Evolutionary conservation across 2,797 vertebrate genomes (phyloP), one percentile per base, ranked within the genome.

Genomic region (Sylvilagus floridanus): DNA sequence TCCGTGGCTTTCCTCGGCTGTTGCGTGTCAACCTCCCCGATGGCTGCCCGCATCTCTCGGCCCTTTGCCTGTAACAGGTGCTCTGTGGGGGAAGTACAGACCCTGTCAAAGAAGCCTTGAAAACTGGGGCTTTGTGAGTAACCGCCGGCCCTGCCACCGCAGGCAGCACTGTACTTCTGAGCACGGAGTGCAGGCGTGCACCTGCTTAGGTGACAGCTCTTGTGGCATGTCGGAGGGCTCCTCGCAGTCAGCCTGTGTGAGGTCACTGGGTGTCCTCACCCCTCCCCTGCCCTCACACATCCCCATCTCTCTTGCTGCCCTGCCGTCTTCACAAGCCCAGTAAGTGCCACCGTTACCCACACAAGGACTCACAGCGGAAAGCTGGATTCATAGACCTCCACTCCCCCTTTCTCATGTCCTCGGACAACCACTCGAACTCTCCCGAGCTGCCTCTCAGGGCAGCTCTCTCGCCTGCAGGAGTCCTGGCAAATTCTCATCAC

Each of bases 41-140:
- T 89, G 92, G 85, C 85, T 81, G 62, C 73, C 76, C 82, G 79
- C 42, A 28, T 85, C 89, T 94, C 89, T 86, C 68, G 85, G 85
- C 69, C 75, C 69, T 92, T 89, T 54, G 32, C 50, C 81, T 54
- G 54, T 50, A 89, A 37, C 68, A 65, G 17, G 30, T 85, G 84
- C 54, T 82, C 75, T 86, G 63, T 57, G 76, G 52, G 63, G 71
- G 52, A 63, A 63, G 52, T 81, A 52, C 75, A 76, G 84, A 81
- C 84, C 79, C 86, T 57, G 28, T 42, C 71, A 57, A 47, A 4
- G 65, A 85, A 76, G 26, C 93, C 81, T 60, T 32, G 32, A 65
- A 17, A 26, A 85, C 69, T 30, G 7, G 16, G 73, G 54, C 24
- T 35, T 8, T 62, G 52, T n/a, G 68, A 54, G 35, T 28, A 88